Evolutionary conservation across 2,797 vertebrate species (phyloP), one percentile per base, ranked within the genome.

Genomic region (Apogon talboti): DNA sequence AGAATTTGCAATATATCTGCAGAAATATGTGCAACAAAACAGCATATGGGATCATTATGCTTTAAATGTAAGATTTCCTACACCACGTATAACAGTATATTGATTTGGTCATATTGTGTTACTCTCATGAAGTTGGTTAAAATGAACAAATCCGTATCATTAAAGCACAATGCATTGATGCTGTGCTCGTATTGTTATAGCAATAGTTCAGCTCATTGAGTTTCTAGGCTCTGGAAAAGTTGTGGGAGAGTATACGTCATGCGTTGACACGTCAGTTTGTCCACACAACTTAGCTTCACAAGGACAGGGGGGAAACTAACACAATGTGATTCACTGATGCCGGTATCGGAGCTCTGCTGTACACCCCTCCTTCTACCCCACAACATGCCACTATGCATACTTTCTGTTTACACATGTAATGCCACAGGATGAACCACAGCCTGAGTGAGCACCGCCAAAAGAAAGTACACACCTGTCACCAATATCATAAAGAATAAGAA

Each of bases 261-360:
- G 13, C 47, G 74, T 77, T 75, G 69, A 84, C 72, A 74, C 79
- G 63, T 86, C 75, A 63, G 58, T 85, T 54, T 82, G 82, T 87
- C 82, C 55, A 55, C 69, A 81, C 65, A 81, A 64, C 58, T 88
- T 69, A 75, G 66, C 61, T 62, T 90, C 81, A 81, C 64, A 42
- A 77, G 71, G 72, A 81, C 74, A 53, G 40, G 51, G 41, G 41
- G 69, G 57, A 75, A 60, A 61, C 59, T 61, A 87, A 84, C 81
- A 68, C 69, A 71, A 68, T 53, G 28, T 75, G 79, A 87, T 67
- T 80, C 71, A 74, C 48, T 73, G 57, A 75, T 66, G 79, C 76
- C 85, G 60, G 78, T 87, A 45, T 6, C 54, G 47, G 49, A 74
- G 74, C 57, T 51, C 47, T 6, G 14, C 53, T 19, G 44, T 45